A percentile compares a stretch with the other conserved stretches of the same genome.
These are phyloP conservation scores for Watersipora subatra DNA, from an alignment of 1,140 invertebrate genomes.

Conservation along the genomic window DNA sequence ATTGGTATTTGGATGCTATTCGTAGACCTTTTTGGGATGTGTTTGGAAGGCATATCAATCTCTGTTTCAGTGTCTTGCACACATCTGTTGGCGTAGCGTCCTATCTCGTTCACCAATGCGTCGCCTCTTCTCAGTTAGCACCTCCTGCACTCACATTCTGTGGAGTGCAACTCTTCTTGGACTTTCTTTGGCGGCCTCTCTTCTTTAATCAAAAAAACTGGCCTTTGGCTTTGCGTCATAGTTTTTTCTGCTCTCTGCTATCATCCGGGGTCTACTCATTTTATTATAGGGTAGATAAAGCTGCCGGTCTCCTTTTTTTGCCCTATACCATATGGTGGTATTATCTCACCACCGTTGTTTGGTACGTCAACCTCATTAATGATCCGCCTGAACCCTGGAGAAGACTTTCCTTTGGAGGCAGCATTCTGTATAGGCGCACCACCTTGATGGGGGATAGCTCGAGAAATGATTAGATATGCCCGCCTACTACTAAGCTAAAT, in stretches of 20 bases:
- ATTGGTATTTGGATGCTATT: not conserved
- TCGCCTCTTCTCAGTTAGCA: too few species aligned
- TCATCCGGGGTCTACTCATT: not conserved
- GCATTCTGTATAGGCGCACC: not conserved
- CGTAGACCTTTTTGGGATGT: not conserved
- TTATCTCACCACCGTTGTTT: not conserved
- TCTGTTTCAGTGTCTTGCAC: not conserved
- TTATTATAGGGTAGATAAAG: not conserved
- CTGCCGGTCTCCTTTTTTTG: not conserved
- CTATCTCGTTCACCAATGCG: not conserved
- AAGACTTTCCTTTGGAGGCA: not conserved
- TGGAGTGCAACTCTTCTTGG: not conserved
- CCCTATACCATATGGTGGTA: not conserved
- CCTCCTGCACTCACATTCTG: too few species aligned
- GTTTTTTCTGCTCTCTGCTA: not conserved
- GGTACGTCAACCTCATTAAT: not conserved
- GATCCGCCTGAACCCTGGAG: not conserved
- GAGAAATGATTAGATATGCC: too few species aligned
- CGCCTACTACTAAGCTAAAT: too few species aligned
- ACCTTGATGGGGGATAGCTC: too few species aligned
- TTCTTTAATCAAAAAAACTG: not conserved
- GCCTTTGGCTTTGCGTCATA: not conserved
- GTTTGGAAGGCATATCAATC: not conserved
- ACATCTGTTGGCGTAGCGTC: not conserved
- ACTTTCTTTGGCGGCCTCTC: not conserved